Evolutionary conservation across 2,888 invertebrate species (phyloP).

Genomic region (Hecatera dysodea): DNA sequence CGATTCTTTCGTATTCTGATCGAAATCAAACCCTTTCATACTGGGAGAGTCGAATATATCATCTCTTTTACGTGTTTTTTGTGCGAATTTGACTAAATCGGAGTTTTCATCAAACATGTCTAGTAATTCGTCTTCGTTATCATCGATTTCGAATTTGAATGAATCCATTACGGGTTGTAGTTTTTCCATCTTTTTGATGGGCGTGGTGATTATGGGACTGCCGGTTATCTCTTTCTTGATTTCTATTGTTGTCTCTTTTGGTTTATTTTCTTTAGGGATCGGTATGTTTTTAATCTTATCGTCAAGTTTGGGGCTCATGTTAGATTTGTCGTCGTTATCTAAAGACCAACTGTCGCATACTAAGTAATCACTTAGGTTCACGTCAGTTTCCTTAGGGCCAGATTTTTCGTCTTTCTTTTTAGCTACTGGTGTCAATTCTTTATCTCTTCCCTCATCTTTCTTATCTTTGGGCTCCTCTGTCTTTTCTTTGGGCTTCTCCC

Average conservation of each 20-base stretch:
- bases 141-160: constrained; percentile 85
- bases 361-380: constrained; percentile 84
- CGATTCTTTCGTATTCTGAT: constrained; percentile 73
- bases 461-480: constrained; percentile 50
- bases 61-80: constrained; percentile 66
- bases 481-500: constrained; percentile 67
- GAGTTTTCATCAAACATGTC: constrained; percentile 81
- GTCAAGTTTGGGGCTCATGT: constrained; percentile 76
- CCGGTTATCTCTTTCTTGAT: constrained; percentile 64
- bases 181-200: constrained; percentile 74
- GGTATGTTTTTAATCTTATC: constrained; percentile 69
- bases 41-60: constrained; percentile 74
- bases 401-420: constrained; percentile 64
- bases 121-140: constrained; percentile 81
- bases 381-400: constrained; percentile 75
- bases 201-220: constrained; percentile 59
- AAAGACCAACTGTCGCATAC: constrained; percentile 89
- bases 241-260: constrained; percentile 67
- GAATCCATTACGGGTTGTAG: constrained; percentile 85
- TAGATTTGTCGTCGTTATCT: constrained; percentile 84
- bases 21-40: constrained; percentile 73
- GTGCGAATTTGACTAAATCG: constrained; percentile 73
- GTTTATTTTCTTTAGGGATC: constrained; percentile 58
- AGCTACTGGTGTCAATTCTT: constrained; percentile 31
- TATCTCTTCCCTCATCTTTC: constrained; percentile 37